Base-by-base conservation (phyloP, 2,888 invertebrate species). In the Drosophila pegasa region DNA sequence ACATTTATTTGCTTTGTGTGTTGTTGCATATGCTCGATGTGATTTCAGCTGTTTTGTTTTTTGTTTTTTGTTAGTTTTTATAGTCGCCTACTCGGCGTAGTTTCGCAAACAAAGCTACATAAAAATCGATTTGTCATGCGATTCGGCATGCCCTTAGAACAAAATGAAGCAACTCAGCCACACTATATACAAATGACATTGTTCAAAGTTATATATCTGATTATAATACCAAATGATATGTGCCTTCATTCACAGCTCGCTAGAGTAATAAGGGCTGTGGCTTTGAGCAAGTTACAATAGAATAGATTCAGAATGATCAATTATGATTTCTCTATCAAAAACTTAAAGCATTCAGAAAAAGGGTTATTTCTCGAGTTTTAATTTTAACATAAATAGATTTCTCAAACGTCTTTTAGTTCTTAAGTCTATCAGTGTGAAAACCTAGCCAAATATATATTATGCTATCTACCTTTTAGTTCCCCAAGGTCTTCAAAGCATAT, bases 51-150 rank as follows among this genome's bases (percentile, higher is more conserved):
- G 18, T 33, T 61, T 61, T 50, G 14, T 48, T 66, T 60, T 3
- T 25, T 50, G 45, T 66, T 60, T 3, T 25, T 50, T 58, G 60
- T 48, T 63, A 66, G 70, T 57, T 78, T 76, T 67, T 61, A 74
- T 60, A 43, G 41, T 51, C 37, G 29, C 35, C 20, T n/a, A n/a
- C 38, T 38, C 9, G 47, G 56, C 55, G 38, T 59, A 50, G 59
- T 63, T 61, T 55, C 18, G 27, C 22, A 29, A 65, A 76, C 77
- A 79, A 72, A 80, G 77, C 37, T 50, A 56, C 61, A 69, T 69
- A 48, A 66, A 76, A 73, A 72, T 74, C 69, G 64, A 85, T 73
- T 75, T 69, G 69, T 70, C 64, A 62, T 45, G 71, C 65, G 41
- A 57, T 50, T 50, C 22, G 40, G 9, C 41, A 25, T 56, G 71